Evolutionary conservation across 2,113 vertebrate species (phyloP), one percentile per base, ranked within the genome.

Genomic region (Piaya cayana): DNA sequence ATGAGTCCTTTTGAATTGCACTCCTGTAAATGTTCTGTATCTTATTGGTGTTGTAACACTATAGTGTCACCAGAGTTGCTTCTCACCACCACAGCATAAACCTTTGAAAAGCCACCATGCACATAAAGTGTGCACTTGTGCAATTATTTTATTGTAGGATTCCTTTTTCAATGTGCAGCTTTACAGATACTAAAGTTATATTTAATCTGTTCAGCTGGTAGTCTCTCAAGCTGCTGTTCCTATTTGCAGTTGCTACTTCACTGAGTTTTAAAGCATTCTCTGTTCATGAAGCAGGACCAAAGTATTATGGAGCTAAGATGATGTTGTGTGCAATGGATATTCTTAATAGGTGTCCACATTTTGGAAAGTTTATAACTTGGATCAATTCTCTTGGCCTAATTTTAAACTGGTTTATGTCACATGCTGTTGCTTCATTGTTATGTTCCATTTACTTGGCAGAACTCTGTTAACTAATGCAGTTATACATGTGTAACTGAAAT

Each of bases 231-330:
- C 42, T 79, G 78, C 62, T 85, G 42, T 79, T 95, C 68, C 67
- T 94, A 69, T 89, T 87, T 87, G 69, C 29, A 70, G 70, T 69
- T 84, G 72, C 74, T 86, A 69, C 89, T 78, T 82, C 53, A 65
- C 67, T 80, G 82, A 92, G 29, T 95, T 97, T 94, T 92, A 90
- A 95, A 90, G 71, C 50, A 77, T 86, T 78, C 68, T 71, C 95
- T 78, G 37, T 86, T 96, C 80, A 39, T 60, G 77, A 93, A 89
- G 77, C 56, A 86, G 36, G 80, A 88, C 64, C 52, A 63, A 83
- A 90, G 26, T 43, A 26, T 76, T 92, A 69, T 58, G 69, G 62
- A 88, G 45, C 63, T 91, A 68, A 87, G 67, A 77, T 14, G 26
- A 59, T 78, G 55, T 82, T 93, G 86, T 20, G 52, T 70, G 52